phyloP scores from a whole-genome alignment of 2,888 invertebrate genomes.

The Pyrochroa serraticornis region DNA sequence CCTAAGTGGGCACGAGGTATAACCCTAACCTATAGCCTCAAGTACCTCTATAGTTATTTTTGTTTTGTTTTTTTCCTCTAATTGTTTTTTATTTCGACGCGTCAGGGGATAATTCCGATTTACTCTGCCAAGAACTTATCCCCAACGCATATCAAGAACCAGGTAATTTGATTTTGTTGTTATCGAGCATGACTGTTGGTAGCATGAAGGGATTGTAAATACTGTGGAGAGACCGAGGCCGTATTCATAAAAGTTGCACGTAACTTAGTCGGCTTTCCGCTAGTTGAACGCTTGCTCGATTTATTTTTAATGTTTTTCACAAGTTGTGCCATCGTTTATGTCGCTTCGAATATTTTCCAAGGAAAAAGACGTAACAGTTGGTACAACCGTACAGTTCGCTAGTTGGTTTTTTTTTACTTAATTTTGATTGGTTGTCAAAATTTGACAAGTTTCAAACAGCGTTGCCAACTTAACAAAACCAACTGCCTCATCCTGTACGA shows the following conservation, averaged over 20 bases:
- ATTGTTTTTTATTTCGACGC: constrained; percentile 32
- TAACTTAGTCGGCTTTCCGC: constrained; percentile 16
- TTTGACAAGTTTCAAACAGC: no score
- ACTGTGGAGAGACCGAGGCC: background rate
- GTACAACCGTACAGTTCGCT: no score
- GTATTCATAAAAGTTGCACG: background rate
- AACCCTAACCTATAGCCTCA: background rate
- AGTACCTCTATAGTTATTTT: constrained; percentile 23
- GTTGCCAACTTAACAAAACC: no score
- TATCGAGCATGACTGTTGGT: background rate
- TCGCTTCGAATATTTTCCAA: background rate
- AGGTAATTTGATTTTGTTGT: constrained; percentile 41
- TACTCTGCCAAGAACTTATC: constrained; percentile 63
- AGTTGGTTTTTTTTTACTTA: no score
- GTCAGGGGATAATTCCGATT: constrained; percentile 65
- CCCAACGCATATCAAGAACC: constrained; percentile 52
- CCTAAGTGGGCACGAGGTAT: constrained; percentile 67
- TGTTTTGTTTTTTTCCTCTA: constrained; percentile 41
- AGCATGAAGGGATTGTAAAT: background rate
- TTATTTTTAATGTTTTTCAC: constrained; percentile 2
- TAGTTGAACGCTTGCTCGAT: constrained; percentile 13
- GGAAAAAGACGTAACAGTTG: no score
- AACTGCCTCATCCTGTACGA: background rate
- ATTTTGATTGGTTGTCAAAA: no score
- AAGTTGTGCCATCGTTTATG: background rate